These are phyloP conservation scores for Cryptotermes secundus DNA, from an alignment of 1,140 invertebrate species.

Conservation along the genomic window DNA sequence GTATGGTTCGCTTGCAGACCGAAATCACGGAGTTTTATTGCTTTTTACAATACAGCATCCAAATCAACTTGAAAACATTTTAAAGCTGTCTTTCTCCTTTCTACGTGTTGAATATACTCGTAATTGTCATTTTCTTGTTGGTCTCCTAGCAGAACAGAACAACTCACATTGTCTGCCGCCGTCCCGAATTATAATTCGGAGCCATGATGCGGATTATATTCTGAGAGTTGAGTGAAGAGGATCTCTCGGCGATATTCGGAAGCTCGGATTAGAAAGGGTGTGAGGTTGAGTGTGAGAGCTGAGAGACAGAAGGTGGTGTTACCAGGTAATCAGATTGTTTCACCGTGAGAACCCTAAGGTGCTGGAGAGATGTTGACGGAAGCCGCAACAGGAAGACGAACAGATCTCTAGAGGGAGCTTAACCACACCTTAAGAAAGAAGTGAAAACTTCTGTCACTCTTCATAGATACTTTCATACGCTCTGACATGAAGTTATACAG, in stretches of 20 bases:
- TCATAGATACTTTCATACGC: no score
- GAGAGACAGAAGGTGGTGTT: neutral
- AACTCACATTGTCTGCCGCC: neutral
- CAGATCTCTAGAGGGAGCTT: neutral
- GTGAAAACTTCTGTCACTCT: no score
- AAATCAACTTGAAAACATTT: no score
- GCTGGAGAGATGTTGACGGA: neutral
- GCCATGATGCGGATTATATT: neutral
- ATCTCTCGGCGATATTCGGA: neutral
- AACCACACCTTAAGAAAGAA: no score
- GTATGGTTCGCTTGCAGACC: no score
- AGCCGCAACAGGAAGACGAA: neutral
- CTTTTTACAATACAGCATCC: no score
- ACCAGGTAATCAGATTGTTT: neutral
- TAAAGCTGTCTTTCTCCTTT: no score
- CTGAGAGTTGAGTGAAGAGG: neutral
- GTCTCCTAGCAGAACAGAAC: neutral
- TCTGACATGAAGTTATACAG: no score
- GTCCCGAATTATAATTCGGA: neutral
- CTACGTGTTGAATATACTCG: no score
- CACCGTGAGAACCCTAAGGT: neutral
- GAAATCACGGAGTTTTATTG: no score
- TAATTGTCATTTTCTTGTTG: no score
- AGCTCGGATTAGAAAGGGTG: neutral
- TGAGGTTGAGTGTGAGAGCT: neutral